Evolutionary conservation across 2,888 invertebrate species (phyloP), one percentile per base, ranked within the genome.

Genomic region (Philhelius pedissequus): DNA sequence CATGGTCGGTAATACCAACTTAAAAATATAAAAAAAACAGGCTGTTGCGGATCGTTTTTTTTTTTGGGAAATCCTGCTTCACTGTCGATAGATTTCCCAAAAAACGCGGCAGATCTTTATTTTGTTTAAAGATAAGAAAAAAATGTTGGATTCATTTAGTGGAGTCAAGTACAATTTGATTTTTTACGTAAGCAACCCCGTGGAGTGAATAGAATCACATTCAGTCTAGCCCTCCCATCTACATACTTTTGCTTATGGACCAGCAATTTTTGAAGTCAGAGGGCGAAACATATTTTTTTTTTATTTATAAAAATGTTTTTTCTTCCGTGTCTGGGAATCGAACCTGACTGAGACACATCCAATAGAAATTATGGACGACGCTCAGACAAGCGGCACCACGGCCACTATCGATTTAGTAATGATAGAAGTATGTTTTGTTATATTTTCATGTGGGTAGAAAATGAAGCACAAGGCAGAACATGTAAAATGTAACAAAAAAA

Each of bases 121-220:
- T 22, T 22, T 48, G 13, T 43, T 9, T 43, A 8, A 40, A 40
- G 9, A 4, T 18, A 18, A 9, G 43, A 60, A 52, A 73, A 48
- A 50, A 58, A 48, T 79, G 73, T 79, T 18, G 40, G 58, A 18
- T 73, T 73, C 78, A 35, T 35, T 73, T 73, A 79, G 78, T 79
- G 73, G 71, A 52, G 73, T 79, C 78, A 58, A 58, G 64, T 71
- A 79, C 78, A 60, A n/a, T 50, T 27, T 20, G 13, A 11, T 54
- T 50, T n/a, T 27, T 40, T n/a, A n/a, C 62, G 64, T 73, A 71
- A 76, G 35, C 43, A 74, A 86, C 87, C 86, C 88, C 88, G 89
- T 89, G 89, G 90, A 89, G 89, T 90, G 89, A n/a, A 87, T 54
- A 43, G 60, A 70, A 87, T 79, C 79, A 27, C 70, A 38, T 64